Conservation (phyloP, 2,797 vertebrate genomes). For the Hyperoplus immaculatus region DNA sequence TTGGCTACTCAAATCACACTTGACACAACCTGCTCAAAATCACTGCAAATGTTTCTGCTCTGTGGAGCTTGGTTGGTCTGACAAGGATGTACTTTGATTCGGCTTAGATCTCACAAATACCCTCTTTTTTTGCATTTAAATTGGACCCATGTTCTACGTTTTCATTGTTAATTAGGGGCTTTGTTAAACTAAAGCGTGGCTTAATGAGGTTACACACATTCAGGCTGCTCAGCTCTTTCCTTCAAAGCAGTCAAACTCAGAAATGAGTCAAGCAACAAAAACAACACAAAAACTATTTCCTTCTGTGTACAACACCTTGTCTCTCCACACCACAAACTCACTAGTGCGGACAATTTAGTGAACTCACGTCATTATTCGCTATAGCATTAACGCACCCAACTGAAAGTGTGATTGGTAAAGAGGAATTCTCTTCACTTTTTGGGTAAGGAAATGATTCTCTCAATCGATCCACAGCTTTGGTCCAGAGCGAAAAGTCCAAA, state of each 20-base stretch:
- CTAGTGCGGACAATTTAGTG: background rate
- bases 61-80: background rate
- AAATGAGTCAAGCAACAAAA: slow-evolving; percentile 39
- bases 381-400: background rate
- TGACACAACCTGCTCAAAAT: background rate
- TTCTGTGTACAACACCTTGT: slow-evolving; percentile 8
- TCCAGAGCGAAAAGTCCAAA: too few species aligned
- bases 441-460: too few species aligned
- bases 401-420: background rate
- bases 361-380: background rate
- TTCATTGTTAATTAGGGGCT: slow-evolving; percentile 20
- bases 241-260: slow-evolving; percentile 6
- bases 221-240: slow-evolving; percentile 26
- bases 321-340: background rate
- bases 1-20: background rate
- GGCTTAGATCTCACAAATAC: background rate
- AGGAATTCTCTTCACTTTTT: background rate
- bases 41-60: background rate
- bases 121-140: slow-evolving; percentile 14
- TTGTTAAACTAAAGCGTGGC: background rate
- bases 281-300: slow-evolving; percentile 13
- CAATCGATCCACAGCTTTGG: too few species aligned
- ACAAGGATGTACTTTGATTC: background rate
- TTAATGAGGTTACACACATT: slow-evolving; percentile 5
- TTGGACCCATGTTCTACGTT: background rate